These are phyloP conservation scores for Papilio protenor DNA, from an alignment of 2,888 invertebrate species.

Conservation along the genomic window DNA sequence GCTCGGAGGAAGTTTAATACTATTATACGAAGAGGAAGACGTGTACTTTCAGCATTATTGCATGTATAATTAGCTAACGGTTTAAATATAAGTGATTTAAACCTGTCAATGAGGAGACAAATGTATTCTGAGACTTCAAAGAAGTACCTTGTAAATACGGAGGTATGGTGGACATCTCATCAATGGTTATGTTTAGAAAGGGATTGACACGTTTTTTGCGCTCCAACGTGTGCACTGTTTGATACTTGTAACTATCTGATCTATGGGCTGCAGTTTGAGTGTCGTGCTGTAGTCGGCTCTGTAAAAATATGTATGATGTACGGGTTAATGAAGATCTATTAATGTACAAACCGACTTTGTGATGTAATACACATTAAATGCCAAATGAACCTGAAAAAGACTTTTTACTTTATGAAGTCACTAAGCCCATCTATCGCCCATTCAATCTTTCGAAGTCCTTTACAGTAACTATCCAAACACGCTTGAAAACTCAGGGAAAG, in stretches of 20 bases:
- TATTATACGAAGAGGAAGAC: slow-evolving; percentile 46
- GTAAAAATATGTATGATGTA: slow-evolving; percentile 2
- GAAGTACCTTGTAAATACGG: slow-evolving; percentile 20
- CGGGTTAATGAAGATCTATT: neutral
- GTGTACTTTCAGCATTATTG: neutral
- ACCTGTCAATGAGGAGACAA: neutral
- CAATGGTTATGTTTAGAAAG: neutral
- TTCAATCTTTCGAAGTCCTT: neutral
- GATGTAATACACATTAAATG: neutral
- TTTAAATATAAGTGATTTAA: neutral
- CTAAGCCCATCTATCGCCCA: neutral
- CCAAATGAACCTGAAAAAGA: neutral
- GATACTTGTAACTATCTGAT: neutral
- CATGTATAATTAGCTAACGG: slow-evolving; percentile 8
- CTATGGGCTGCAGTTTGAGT: slow-evolving; percentile 1
- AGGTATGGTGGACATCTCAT: neutral
- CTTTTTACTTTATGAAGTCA: neutral
- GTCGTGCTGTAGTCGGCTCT: slow-evolving; percentile 5
- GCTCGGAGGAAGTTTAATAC: slow-evolving; percentile 60
- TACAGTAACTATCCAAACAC: neutral
- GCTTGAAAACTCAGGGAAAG: neutral
- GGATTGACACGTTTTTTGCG: slow-evolving; percentile 18
- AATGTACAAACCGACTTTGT: neutral
- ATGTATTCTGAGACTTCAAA: neutral
- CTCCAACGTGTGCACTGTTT: slow-evolving; percentile 7